Evolutionary conservation across 2,113 vertebrate genomes (phyloP).

Genomic region (Pleuronectes platessa): DNA sequence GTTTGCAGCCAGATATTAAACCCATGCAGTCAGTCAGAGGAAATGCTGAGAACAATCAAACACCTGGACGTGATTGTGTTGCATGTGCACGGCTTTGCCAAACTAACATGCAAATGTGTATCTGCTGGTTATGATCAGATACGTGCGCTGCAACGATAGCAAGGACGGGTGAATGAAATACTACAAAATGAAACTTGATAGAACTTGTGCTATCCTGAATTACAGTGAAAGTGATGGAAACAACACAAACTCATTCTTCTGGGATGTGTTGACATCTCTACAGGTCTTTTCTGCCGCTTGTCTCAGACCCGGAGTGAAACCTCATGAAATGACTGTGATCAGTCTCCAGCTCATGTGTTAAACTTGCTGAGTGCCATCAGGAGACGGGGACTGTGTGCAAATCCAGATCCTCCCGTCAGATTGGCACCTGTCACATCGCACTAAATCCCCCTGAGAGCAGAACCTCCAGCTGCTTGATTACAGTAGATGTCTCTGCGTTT

Average conservation of each 20-base stretch:
- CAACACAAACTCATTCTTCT: neutral
- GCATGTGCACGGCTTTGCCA: too few relatives aligned
- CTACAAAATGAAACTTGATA: too few relatives aligned
- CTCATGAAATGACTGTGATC: slow-evolving; percentile 41
- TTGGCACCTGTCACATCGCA: slow-evolving; percentile 64
- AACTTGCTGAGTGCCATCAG: slow-evolving; percentile 34
- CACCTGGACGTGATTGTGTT: too few relatives aligned
- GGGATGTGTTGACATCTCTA: neutral
- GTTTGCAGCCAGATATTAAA: too few relatives aligned
- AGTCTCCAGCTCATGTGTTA: slow-evolving; percentile 21
- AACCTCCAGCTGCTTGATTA: slow-evolving; percentile 73
- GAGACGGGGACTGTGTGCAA: slow-evolving; percentile 32
- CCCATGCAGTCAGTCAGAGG: too few relatives aligned
- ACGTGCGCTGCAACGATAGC: too few relatives aligned
- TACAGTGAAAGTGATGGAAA: neutral
- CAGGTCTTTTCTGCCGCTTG: too few relatives aligned
- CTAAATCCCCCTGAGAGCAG: slow-evolving; percentile 69
- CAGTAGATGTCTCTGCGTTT: slow-evolving; percentile 60
- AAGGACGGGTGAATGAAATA: too few relatives aligned
- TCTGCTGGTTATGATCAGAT: too few relatives aligned
- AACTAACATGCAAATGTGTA: too few relatives aligned
- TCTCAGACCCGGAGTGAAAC: neutral
- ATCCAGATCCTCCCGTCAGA: slow-evolving; percentile 67
- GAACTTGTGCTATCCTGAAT: neutral
- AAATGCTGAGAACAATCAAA: too few relatives aligned